phyloP scores from a whole-genome alignment of 2,888 invertebrate genomes.

The Stenodema calcarata region DNA sequence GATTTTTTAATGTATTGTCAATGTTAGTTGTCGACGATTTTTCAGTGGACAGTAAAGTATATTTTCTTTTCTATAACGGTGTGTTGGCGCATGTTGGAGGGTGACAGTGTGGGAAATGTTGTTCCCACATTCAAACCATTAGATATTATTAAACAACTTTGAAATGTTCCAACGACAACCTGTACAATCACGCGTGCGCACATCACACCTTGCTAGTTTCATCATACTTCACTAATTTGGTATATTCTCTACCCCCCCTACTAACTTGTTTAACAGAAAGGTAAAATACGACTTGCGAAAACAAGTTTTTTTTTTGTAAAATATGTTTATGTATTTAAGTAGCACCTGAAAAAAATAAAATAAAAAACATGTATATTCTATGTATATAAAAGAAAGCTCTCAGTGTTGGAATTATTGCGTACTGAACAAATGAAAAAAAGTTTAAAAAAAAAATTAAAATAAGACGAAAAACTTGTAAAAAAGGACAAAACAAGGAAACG shows the following conservation, averaged over 20 bases:
- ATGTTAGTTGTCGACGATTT: slow-evolving; percentile 39
- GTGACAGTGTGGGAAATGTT: neutral
- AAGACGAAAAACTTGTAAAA: slow-evolving; percentile 18
- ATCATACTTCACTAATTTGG: slow-evolving; percentile 10
- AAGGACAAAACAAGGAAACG: neutral
- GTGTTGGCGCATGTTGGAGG: neutral
- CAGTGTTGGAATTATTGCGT: slow-evolving; percentile 46
- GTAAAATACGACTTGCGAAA: neutral
- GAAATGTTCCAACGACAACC: neutral
- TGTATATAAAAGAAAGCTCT: slow-evolving; percentile 37
- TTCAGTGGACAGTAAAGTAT: neutral
- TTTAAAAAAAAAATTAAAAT: neutral
- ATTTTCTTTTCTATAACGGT: neutral
- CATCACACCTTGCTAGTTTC: neutral
- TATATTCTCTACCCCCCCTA: slow-evolving; percentile 30
- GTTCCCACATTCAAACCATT: too few species aligned
- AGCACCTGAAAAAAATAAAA: slow-evolving; percentile 43
- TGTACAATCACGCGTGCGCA: neutral
- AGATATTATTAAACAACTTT: neutral
- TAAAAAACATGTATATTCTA: slow-evolving; percentile 22
- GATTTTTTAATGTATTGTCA: slow-evolving; percentile 51
- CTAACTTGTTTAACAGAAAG: slow-evolving; percentile 21
- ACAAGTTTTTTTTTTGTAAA: neutral
- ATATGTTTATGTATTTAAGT: slow-evolving; percentile 34
- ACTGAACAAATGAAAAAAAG: slow-evolving; percentile 34